These are phyloP conservation scores for Apostichopus parvimensis DNA, from an alignment of 35 echinoderm and acorn worm genomes.

Conservation along the genomic window DNA sequence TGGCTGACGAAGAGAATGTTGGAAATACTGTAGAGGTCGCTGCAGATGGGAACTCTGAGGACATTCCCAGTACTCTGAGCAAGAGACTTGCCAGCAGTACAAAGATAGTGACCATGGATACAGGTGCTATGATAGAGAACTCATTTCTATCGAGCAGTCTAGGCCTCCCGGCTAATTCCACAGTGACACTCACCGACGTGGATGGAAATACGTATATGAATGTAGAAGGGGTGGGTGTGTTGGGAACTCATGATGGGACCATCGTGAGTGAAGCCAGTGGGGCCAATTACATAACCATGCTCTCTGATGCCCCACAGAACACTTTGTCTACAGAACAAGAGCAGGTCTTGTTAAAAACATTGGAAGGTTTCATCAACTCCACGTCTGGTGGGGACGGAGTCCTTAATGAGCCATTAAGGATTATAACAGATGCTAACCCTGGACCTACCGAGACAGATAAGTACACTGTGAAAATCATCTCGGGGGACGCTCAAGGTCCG, in stretches of 20 bases:
- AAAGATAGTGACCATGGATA: background rate
- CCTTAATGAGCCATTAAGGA: constrained; percentile 8
- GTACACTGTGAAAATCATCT: background rate
- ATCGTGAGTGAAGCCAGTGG: constrained; percentile 4
- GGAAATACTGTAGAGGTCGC: constrained; percentile 32
- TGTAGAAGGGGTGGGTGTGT: constrained; percentile 11
- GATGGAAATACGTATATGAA: constrained; percentile 1
- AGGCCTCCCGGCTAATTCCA: background rate
- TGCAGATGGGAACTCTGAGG: background rate
- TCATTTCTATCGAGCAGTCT: background rate
- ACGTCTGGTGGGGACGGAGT: background rate
- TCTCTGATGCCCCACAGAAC: background rate
- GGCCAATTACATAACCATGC: constrained; percentile 33
- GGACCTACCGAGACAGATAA: background rate
- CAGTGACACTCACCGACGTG: constrained; percentile 17
- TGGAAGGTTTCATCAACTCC: constrained; percentile 16
- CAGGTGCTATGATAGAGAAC: background rate
- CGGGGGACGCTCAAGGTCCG: constrained; percentile 24
- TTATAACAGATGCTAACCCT: background rate
- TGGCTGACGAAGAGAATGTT: constrained; percentile 17
- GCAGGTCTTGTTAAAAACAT: constrained; percentile 13
- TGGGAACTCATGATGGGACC: background rate
- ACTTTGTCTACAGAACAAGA: constrained; percentile 33
- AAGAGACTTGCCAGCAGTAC: background rate
- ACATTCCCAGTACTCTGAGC: background rate